Base-by-base conservation (phyloP, 2,113 vertebrate species). In the Polypterus senegalus region DNA sequence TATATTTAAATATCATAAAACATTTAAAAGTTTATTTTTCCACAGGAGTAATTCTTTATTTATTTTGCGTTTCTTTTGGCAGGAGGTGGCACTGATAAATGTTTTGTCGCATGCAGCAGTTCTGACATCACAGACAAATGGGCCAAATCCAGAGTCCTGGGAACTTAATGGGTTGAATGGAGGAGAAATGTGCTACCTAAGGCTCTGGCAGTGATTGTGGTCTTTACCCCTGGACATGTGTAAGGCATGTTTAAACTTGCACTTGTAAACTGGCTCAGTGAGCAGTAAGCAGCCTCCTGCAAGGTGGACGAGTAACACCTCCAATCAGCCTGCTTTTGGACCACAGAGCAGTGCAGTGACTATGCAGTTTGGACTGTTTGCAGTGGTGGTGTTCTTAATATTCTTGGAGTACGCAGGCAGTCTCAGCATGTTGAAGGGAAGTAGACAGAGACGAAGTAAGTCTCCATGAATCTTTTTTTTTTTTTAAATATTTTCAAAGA, bases 291-390 rank as follows among this genome's bases (percentile, higher is more conserved):
- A 3, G 49, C 63, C 62, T 54, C 44, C 65, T 65, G 64, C 57
- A 73, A 75, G 70, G 74, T 72, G 77, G 81, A 83, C 27, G 27
- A 77, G 58, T 66, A 63, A 62, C 66, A 77, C 78, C 74, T 73
- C 75, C 70, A 70, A 82, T 83, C 87, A 81, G 82, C 83, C 86
- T 80, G 77, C 76, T 77, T 72, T 78, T 61, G 85, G 87, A 80
- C 82, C 81, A 82, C 78, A 73, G 80, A 74, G 81, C 89, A 84
- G 81, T 79, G 81, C 69, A 84, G 86, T 82, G 91, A 98, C 91
- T 95, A 97, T 98, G 93, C 91, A 88, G 90, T 91, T 94, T 88
- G 89, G 92, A 90, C 82, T 93, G 81, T 77, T 92, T 83, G 85
- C 77, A 69, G 83, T 90, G 86, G 87, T 89, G 90, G 73, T 97